Evolutionary conservation across 2,797 vertebrate genomes (phyloP), one percentile per base, ranked within the genome.

Genomic region (Danio albolineatus): DNA sequence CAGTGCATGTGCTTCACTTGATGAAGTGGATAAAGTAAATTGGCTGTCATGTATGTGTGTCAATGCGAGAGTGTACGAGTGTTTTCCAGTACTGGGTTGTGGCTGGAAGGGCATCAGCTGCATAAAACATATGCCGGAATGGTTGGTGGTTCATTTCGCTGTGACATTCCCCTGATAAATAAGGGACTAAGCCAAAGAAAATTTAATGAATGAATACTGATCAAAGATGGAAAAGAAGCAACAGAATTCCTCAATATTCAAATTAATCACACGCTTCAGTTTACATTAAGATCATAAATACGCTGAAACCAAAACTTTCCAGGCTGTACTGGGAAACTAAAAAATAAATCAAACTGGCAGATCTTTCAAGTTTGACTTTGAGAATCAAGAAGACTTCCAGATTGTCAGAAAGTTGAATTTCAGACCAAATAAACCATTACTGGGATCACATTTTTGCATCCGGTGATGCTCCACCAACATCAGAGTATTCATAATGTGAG

Each of bases 341-440:
- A 53, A 62, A 75, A 75, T 43, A 54, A 64, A 75, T 75, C 21
- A 65, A 76, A 51, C 6, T 56, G 61, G 49, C 17, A 76, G 54
- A 54, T 49, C 10, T 65, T 28, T n/a, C 2, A 2, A 21, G 41
- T 48, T 16, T 46, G 28, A 75, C n/a, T 74, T 74, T 19, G 36
- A 75, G 28, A 61, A 51, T 13, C 44, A 62, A 36, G 7, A 61
- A 3, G n/a, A 41, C 12, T 16, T 54, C 4, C 19, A 65, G 46
- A 46, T 65, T 9, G 14, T 66, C 7, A 62, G 17, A 13, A 44
- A 54, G 60, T n/a, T n/a, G 6, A 65, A 65, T 76, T 76, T 65
- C 19, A 65, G 60, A 51, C 46, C 8, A 56, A 13, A 81, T 51
- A 44, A 70, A 49, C 59, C 53, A 60, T 19, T 69, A 76, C n/a